Percentiles rank a stretch among this genome's conserved stretches.
phyloP scores from a whole-genome alignment of 1,140 invertebrate genomes.

The Bombus vancouverensis region DNA sequence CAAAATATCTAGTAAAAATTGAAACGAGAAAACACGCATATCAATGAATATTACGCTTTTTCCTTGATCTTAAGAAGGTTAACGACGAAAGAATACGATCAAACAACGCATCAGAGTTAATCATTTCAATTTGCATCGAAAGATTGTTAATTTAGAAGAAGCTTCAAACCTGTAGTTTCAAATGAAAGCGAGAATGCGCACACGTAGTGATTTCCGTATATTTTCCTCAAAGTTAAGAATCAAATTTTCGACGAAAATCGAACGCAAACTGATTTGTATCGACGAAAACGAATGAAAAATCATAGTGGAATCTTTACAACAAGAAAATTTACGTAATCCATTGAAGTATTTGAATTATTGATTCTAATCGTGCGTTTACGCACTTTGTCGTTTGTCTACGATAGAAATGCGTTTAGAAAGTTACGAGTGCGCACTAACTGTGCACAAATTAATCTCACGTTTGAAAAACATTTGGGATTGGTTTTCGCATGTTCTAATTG shows the following conservation, averaged over 20 bases:
- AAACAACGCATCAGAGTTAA: too few relatives aligned
- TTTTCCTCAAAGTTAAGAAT: not conserved
- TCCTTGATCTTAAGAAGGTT: not conserved
- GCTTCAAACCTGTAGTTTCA: not conserved
- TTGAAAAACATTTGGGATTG: not conserved
- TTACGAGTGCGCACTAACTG: not conserved
- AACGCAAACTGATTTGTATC: too few relatives aligned
- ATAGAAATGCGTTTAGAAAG: slow-evolving; percentile 1
- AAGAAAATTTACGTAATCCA: not conserved
- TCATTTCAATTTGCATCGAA: not conserved
- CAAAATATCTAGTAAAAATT: not conserved
- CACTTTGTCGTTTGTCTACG: not conserved
- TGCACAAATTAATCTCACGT: not conserved
- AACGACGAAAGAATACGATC: too few relatives aligned
- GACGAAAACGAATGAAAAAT: not conserved
- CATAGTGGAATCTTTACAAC: not conserved
- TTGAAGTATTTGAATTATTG: not conserved
- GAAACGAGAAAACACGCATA: not conserved
- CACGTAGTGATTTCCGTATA: too few relatives aligned
- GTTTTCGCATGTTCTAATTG: not conserved
- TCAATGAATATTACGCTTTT: not conserved
- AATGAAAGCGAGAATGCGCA: not conserved
- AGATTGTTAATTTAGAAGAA: not conserved
- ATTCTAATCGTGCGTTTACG: not conserved
- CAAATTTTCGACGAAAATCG: too few relatives aligned